Percentiles rank a stretch among this genome's conserved stretches.
These are phyloP conservation scores for Canis aureus DNA, from an alignment of 2,113 vertebrate genomes.

Conservation along the genomic window DNA sequence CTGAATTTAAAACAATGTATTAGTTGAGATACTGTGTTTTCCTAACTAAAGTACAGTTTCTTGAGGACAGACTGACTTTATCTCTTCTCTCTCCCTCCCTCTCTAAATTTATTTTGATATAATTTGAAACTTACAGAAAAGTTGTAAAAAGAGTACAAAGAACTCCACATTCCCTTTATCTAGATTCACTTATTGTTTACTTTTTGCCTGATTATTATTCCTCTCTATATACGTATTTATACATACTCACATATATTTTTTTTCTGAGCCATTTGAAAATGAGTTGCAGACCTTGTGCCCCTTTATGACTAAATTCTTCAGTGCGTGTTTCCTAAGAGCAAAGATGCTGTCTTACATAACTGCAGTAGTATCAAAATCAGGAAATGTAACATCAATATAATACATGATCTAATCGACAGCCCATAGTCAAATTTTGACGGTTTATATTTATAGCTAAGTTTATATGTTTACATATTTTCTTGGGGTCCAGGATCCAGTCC, in stretches of 20 bases:
- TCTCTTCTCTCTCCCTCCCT: background rate
- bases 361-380: background rate
- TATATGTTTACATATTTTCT: background rate
- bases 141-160: background rate
- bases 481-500: background rate
- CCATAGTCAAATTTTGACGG: background rate
- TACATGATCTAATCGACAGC: background rate
- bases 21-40: constrained; percentile 30
- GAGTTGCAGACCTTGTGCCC: background rate
- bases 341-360: background rate
- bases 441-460: background rate
- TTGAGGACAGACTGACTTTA: background rate
- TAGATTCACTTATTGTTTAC: background rate
- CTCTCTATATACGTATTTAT: background rate
- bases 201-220: constrained; percentile 15
- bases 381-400: background rate
- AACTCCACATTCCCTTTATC: background rate
- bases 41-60: constrained; percentile 16
- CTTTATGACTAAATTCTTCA: constrained; percentile 15
- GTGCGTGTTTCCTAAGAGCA: constrained; percentile 8
- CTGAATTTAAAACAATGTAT: constrained; percentile 41
- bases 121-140: constrained; percentile 52
- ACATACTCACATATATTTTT: background rate
- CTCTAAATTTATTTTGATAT: constrained; percentile 48
- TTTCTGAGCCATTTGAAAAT: constrained; percentile 1